A percentile compares a stretch with the other conserved stretches of the same genome.
Conservation (phyloP, 2,888 invertebrate genomes). For the Diogma glabrata region DNA sequence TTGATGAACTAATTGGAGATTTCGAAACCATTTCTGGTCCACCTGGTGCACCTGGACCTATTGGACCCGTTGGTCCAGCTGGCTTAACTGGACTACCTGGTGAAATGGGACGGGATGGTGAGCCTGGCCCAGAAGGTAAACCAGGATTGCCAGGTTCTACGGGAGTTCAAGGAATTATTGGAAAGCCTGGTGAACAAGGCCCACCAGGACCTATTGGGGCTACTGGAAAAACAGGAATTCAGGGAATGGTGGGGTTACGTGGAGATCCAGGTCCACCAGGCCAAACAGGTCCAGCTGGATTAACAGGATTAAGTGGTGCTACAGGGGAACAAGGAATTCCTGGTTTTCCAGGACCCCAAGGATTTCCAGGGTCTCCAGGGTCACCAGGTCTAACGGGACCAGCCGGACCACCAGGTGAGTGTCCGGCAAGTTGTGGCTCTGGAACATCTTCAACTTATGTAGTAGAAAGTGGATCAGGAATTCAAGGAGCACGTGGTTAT, state of each 20-base stretch:
- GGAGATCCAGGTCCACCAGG: conserved; percentile 50
- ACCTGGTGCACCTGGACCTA: neutral
- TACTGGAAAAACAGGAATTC: conserved; percentile 21
- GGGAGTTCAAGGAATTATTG: conserved; percentile 13
- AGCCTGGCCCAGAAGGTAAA: conserved; percentile 47
- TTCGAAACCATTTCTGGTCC: neutral
- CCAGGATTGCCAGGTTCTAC: conserved; percentile 32
- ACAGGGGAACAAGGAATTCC: conserved; percentile 25
- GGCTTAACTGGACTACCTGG: conserved; percentile 58
- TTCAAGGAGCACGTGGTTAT: conserved; percentile 48
- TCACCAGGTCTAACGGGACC: conserved; percentile 43
- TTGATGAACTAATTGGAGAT: no score
- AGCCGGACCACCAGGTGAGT: conserved; percentile 48
- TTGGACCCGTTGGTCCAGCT: conserved; percentile 10
- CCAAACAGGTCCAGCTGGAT: conserved; percentile 46
- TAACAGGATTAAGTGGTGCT: conserved; percentile 41
- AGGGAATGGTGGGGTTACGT: conserved; percentile 49
- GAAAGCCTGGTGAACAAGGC: conserved; percentile 15
- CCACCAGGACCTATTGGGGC: conserved; percentile 6
- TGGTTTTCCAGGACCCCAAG: conserved; percentile 11
- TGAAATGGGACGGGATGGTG: conserved; percentile 53
- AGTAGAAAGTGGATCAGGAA: conserved; percentile 66
- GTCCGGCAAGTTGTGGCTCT: conserved; percentile 52
- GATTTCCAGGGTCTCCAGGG: conserved; percentile 42
- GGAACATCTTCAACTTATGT: conserved; percentile 74